Evolutionary conservation across 2,888 invertebrate genomes (phyloP), one percentile per base, ranked within the genome.

Genomic region (Ctenicera cuprea): DNA sequence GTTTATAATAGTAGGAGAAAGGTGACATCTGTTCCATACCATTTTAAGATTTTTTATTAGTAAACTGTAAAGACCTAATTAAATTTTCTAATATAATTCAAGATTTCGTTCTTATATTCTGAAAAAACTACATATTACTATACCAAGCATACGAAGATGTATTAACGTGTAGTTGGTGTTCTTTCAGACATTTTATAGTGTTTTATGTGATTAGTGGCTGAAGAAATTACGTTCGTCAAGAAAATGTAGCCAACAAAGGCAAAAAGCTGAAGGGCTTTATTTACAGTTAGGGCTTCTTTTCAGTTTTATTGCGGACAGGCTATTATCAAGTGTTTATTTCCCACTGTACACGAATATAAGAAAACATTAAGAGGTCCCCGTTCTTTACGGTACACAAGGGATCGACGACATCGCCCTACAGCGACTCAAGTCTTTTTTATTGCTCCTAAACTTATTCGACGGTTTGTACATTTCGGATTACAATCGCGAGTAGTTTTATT

Each of bases 301-400:
- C 41, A 61, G 61, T 61, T 61, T 61, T 61, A 61, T 61, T 61
- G 61, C 41, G 41, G 61, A 61, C 61, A 61, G 18, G 61, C 61
- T 41, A 61, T 61, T 61, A 61, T 61, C 61, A 61, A 61, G 61
- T 61, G 61, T 61, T 61, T 61, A 61, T 61, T 61, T 61, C 41
- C 61, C 61, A 41, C 61, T 41, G 61, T 61, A 61, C 61, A 61
- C 61, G 41, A 61, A 61, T 61, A 41, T 41, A 61, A 41, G 61
- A 41, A 61, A 41, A 61, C 61, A 61, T 61, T 61, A 61, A 61
- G 61, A 57, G 61, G 16, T 38, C 61, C 61, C 41, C 38, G 20
- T 61, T 61, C 61, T 61, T 61, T 61, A 61, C 61, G 18, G 61
- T 41, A 20, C 61, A 61, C 61, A 20, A 22, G 61, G 61, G 61